Percentiles rank a stretch among this genome's conserved stretches.
phyloP scores from a whole-genome alignment of 2,113 vertebrate genomes.

The Hippocampus guttulatus region DNA sequence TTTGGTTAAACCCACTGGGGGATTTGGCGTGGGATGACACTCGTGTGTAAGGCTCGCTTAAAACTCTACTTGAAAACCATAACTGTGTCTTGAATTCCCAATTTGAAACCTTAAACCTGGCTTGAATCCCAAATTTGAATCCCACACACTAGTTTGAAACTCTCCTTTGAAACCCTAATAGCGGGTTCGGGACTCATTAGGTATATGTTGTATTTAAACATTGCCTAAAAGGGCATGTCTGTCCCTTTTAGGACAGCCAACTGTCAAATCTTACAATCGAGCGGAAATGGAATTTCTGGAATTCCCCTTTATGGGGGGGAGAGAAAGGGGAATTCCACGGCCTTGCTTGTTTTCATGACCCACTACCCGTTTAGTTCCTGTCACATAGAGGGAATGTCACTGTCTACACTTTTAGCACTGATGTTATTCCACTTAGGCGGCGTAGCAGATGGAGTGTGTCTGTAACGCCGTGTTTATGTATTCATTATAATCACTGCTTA shows the following conservation, averaged over 20 bases:
- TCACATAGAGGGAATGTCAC: constrained; percentile 33
- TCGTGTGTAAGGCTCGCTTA: too few relatives aligned
- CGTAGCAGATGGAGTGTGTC: constrained; percentile 25
- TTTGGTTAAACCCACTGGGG: too few relatives aligned
- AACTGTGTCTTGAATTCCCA: not conserved
- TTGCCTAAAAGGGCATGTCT: not conserved
- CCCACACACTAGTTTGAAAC: not conserved
- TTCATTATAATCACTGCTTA: constrained; percentile 43
- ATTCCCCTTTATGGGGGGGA: not conserved
- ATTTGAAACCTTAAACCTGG: not conserved
- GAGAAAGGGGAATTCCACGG: constrained; percentile 5
- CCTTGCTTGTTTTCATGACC: constrained; percentile 6
- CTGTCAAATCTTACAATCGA: not conserved
- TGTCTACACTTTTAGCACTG: constrained; percentile 48
- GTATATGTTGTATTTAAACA: not conserved
- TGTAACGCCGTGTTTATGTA: constrained; percentile 12
- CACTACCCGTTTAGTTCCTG: constrained; percentile 38
- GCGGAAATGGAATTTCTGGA: not conserved
- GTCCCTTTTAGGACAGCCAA: not conserved
- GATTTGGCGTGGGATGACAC: too few relatives aligned
- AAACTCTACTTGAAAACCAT: not conserved
- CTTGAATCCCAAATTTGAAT: not conserved
- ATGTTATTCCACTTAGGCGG: constrained; percentile 7
- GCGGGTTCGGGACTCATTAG: not conserved
- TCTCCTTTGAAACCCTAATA: not conserved